Evolutionary conservation across 2,888 invertebrate genomes (phyloP).

Genomic region (Alentia gelatinosa): DNA sequence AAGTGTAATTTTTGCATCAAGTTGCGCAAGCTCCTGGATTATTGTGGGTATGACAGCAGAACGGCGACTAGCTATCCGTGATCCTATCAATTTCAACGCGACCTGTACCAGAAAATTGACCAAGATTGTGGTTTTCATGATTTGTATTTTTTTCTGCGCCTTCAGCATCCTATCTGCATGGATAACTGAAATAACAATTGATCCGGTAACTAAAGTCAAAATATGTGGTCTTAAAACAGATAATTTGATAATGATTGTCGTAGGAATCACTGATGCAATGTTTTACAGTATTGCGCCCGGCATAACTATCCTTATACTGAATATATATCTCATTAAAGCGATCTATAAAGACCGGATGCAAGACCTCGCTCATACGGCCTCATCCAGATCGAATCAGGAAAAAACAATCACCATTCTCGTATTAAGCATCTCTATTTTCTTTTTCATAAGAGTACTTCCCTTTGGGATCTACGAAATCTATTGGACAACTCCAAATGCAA

Average conservation of each 20-base stretch:
- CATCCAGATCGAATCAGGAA: neutral
- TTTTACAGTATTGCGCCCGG: neutral
- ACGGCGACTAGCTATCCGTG: neutral
- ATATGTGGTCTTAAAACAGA: neutral
- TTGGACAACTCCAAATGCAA: neutral
- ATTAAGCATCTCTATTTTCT: neutral
- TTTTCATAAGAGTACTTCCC: neutral
- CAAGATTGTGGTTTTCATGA: neutral
- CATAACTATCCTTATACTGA: neutral
- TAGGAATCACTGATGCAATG: neutral
- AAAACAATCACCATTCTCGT: neutral
- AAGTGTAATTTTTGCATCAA: neutral
- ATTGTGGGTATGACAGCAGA: neutral
- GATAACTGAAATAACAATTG: neutral
- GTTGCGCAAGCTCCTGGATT: neutral
- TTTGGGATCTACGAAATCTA: neutral
- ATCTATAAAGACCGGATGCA: neutral
- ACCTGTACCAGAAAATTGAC: neutral
- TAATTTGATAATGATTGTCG: neutral
- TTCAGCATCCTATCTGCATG: neutral
- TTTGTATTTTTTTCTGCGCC: neutral
- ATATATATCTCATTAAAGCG: neutral
- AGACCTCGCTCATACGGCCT: neutral
- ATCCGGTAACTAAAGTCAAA: neutral
- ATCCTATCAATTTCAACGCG: neutral